phyloP scores from a whole-genome alignment of 2,888 invertebrate species.

The Sisyra terminalis region DNA sequence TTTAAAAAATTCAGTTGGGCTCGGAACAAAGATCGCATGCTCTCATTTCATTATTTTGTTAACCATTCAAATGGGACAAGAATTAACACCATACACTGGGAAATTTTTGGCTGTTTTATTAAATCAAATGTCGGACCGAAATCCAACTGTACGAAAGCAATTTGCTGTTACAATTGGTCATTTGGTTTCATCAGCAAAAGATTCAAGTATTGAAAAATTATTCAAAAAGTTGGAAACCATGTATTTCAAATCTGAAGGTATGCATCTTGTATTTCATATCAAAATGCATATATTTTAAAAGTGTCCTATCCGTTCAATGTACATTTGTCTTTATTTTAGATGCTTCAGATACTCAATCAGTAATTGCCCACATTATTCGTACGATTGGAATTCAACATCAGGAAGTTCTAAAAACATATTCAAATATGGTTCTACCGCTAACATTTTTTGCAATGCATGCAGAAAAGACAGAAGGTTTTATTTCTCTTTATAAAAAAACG shows the following conservation, averaged over 20 bases:
- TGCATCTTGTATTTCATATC: no score
- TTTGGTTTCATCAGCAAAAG: constrained; percentile 67
- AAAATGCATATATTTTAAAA: no score
- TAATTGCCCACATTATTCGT: constrained; percentile 59
- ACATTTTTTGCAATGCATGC: constrained; percentile 86
- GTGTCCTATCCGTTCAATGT: no score
- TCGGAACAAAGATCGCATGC: constrained; percentile 71
- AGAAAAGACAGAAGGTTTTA: constrained; percentile 42
- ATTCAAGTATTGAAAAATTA: constrained; percentile 46
- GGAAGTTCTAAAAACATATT: constrained; percentile 64
- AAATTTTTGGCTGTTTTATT: constrained; percentile 47
- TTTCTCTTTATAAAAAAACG: no score
- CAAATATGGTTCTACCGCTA: constrained; percentile 57
- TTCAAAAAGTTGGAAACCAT: constrained; percentile 41
- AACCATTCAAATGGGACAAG: constrained; percentile 30
- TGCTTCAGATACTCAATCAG: constrained; percentile 47
- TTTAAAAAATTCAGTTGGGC: constrained; percentile 59
- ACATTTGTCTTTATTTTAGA: constrained; percentile 34
- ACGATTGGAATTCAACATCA: constrained; percentile 70
- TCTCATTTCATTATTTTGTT: constrained; percentile 63
- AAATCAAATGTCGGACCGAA: constrained; percentile 69
- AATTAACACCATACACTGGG: constrained; percentile 40
- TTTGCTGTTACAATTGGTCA: constrained; percentile 75
- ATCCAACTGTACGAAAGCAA: constrained; percentile 66
- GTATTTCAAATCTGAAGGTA: constrained; percentile 46